Evolutionary conservation across 2,888 invertebrate genomes (phyloP).

Genomic region (Phrixothrix hirtus): DNA sequence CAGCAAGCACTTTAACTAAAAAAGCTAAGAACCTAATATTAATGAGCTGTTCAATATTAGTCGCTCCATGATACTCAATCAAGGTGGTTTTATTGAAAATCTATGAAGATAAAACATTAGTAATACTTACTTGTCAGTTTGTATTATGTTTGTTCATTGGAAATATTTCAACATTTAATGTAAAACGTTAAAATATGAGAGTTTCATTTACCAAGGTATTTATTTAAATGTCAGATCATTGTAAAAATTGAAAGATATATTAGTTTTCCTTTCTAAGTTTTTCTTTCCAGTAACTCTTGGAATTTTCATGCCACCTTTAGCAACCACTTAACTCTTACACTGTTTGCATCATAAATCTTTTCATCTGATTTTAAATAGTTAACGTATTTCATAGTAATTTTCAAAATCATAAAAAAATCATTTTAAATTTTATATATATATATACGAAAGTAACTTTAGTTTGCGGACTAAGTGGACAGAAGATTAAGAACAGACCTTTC

Average conservation of each 20-base stretch:
- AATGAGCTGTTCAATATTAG: conserved; percentile 31
- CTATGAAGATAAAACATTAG: conserved; percentile 16
- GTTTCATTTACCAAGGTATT: conserved; percentile 16
- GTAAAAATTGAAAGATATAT: conserved; percentile 25
- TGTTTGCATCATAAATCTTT: background rate
- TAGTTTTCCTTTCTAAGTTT: background rate
- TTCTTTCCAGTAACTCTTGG: background rate
- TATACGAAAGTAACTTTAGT: too few relatives aligned
- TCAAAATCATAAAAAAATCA: too few relatives aligned
- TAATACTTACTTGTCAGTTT: conserved; percentile 9
- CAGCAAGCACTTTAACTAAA: conserved; percentile 31
- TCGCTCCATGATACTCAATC: conserved; percentile 15
- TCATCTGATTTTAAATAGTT: background rate
- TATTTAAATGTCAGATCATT: conserved; percentile 24
- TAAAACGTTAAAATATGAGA: conserved; percentile 21
- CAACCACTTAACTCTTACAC: background rate
- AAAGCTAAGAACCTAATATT: conserved; percentile 29
- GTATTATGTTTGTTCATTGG: conserved; percentile 11
- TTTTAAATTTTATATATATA: too few relatives aligned
- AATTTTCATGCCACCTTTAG: background rate
- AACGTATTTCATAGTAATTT: background rate
- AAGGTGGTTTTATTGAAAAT: conserved; percentile 18
- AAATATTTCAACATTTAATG: conserved; percentile 25
- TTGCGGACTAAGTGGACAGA: too few relatives aligned
- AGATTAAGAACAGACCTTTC: too few relatives aligned